Percentiles rank a stretch among this genome's conserved stretches.
These are phyloP conservation scores for Villa cingulata DNA, from an alignment of 2,888 invertebrate species.

Conservation along the genomic window DNA sequence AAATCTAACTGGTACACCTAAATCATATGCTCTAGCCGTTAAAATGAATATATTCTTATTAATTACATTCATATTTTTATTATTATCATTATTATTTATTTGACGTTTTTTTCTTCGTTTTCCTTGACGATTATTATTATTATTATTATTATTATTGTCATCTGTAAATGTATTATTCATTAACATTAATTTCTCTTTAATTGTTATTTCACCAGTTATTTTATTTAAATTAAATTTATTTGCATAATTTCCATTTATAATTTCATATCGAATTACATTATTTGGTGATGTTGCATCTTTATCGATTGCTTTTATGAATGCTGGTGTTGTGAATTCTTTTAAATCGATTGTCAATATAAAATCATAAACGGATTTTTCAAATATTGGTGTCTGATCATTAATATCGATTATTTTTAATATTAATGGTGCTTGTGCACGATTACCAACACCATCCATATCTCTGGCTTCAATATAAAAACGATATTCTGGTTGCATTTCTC, in stretches of 20 bases:
- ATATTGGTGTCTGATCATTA: slow-evolving; percentile 78
- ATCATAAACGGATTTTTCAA: slow-evolving; percentile 65
- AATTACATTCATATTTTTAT: slow-evolving; percentile 31
- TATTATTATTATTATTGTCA: slow-evolving; percentile 22
- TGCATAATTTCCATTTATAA: slow-evolving; percentile 61
- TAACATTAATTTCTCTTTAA: slow-evolving; percentile 38
- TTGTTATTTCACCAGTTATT: slow-evolving; percentile 59
- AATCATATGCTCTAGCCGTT: slow-evolving; percentile 67
- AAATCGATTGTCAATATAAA: slow-evolving; percentile 63
- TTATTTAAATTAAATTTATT: slow-evolving; percentile 63
- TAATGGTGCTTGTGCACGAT: slow-evolving; percentile 56
- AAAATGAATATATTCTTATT: slow-evolving; percentile 41
- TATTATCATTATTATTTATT: slow-evolving; percentile 11
- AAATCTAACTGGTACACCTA: slow-evolving; percentile 65
- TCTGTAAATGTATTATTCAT: slow-evolving; percentile 11
- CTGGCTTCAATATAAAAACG: slow-evolving; percentile 73
- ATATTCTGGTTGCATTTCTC: slow-evolving; percentile 64
- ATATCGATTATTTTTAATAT: slow-evolving; percentile 62
- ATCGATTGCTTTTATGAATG: slow-evolving; percentile 72
- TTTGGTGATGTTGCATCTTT: slow-evolving; percentile 73
- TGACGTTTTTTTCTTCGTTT: slow-evolving; percentile 13
- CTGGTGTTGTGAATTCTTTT: slow-evolving; percentile 59
- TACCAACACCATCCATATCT: slow-evolving; percentile 72
- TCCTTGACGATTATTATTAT: slow-evolving; percentile 19
- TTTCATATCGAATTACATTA: slow-evolving; percentile 72